Percentiles rank a stretch among this genome's conserved stretches.
Evolutionary conservation across 2,888 invertebrate genomes (phyloP).

Genomic region (Hemithea aestivaria): DNA sequence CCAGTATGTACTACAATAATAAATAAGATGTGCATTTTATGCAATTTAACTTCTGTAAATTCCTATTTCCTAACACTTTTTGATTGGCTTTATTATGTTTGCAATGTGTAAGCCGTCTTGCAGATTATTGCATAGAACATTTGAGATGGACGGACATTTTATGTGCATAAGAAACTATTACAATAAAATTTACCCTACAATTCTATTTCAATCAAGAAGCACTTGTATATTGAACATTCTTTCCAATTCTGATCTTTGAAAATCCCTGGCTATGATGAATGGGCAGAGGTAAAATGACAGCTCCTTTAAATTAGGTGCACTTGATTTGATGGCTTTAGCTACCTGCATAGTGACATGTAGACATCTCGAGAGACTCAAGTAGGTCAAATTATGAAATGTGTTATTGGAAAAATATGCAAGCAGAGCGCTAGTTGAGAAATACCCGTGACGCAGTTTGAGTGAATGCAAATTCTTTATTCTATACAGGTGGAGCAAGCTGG

Average conservation of each 20-base stretch:
- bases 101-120: background rate
- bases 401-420: conserved; percentile 72
- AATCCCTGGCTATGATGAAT: conserved; percentile 67
- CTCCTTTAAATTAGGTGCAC: conserved; percentile 71
- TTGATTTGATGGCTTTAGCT: conserved; percentile 67
- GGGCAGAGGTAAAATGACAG: conserved; percentile 74
- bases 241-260: conserved; percentile 67
- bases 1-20: too few relatives aligned
- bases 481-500: conserved; percentile 68
- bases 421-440: conserved; percentile 71
- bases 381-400: conserved; percentile 66
- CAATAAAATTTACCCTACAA: conserved; percentile 2
- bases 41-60: background rate
- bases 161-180: conserved; percentile 15
- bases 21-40: too few relatives aligned
- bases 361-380: conserved; percentile 70
- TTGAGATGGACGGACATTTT: conserved; percentile 38
- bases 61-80: too few relatives aligned
- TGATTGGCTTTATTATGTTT: conserved; percentile 1
- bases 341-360: conserved; percentile 72
- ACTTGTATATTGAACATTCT: conserved; percentile 73
- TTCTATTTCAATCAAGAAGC: conserved; percentile 57
- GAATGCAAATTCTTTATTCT: conserved; percentile 68
- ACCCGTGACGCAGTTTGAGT: conserved; percentile 72
- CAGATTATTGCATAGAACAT: conserved; percentile 3